Percentiles rank a stretch among this genome's conserved stretches.
These are phyloP conservation scores for Phrixothrix hirtus DNA, from an alignment of 2,888 invertebrate species.

Conservation along the genomic window DNA sequence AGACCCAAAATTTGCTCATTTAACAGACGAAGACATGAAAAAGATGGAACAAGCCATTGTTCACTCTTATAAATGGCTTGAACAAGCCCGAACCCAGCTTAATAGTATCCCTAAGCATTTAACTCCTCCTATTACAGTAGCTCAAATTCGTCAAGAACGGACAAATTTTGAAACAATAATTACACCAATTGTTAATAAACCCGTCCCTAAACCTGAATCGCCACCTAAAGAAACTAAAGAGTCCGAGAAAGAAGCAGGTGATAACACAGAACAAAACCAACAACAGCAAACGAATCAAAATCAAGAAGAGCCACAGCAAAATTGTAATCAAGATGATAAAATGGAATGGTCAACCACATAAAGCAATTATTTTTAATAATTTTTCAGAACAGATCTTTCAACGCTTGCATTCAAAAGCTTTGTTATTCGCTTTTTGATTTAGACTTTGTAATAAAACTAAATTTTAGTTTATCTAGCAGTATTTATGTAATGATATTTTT, in stretches of 20 bases:
- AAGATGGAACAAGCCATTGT: slow-evolving; percentile 72
- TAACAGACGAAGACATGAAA: slow-evolving; percentile 80
- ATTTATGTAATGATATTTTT: slow-evolving; percentile 3
- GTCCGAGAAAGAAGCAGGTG: slow-evolving; percentile 21
- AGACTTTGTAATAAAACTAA: neutral
- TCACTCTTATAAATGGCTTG: slow-evolving; percentile 80
- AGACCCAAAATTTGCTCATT: slow-evolving; percentile 76
- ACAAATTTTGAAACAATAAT: slow-evolving; percentile 67
- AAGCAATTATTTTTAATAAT: slow-evolving; percentile 13
- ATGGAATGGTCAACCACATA: slow-evolving; percentile 35
- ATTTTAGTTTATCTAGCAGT: neutral
- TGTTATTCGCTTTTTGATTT: slow-evolving; percentile 13
- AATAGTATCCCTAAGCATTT: slow-evolving; percentile 68
- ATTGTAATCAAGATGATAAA: slow-evolving; percentile 29
- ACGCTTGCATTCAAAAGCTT: slow-evolving; percentile 17
- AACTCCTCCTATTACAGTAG: slow-evolving; percentile 75
- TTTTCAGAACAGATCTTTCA: too few species aligned
- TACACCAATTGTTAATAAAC: slow-evolving; percentile 83
- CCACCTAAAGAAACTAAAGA: slow-evolving; percentile 60
- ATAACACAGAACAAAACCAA: slow-evolving; percentile 22
- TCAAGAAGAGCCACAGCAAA: slow-evolving; percentile 27
- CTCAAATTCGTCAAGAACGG: slow-evolving; percentile 79
- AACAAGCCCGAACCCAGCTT: slow-evolving; percentile 71
- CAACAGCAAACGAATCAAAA: slow-evolving; percentile 30
- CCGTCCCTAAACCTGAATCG: slow-evolving; percentile 80